These are phyloP conservation scores for Ginglymostoma cirratum DNA, from an alignment of 2,113 vertebrate genomes.

Conservation along the genomic window DNA sequence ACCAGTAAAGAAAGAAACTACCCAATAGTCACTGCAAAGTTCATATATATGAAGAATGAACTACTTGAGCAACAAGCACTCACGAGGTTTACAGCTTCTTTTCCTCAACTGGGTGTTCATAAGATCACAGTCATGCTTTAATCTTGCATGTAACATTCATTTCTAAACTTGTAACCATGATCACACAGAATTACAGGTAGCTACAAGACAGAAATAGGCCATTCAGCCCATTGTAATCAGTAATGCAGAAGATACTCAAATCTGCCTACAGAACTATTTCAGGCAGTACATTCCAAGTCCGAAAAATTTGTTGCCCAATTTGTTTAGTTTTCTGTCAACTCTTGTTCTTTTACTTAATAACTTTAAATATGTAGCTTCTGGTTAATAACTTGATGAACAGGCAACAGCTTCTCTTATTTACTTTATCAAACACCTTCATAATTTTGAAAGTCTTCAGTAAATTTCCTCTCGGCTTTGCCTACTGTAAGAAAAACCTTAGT, in stretches of 20 bases:
- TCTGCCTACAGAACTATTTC: background rate
- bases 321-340: conserved; percentile 39
- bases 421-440: background rate
- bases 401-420: background rate
- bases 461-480: background rate
- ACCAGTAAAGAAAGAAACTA: background rate
- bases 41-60: background rate
- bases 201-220: background rate
- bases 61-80: background rate
- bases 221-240: background rate
- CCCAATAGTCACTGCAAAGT: background rate
- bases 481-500: background rate
- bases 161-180: background rate
- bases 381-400: background rate
- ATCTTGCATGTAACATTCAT: background rate
- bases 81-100: background rate
- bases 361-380: background rate
- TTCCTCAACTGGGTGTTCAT: background rate
- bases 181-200: background rate
- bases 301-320: background rate
- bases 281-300: background rate
- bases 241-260: background rate
- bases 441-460: background rate
- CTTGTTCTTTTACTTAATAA: background rate
- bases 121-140: background rate